Conservation (phyloP, 2,888 invertebrate species). For the Napeogenes sylphis region DNA sequence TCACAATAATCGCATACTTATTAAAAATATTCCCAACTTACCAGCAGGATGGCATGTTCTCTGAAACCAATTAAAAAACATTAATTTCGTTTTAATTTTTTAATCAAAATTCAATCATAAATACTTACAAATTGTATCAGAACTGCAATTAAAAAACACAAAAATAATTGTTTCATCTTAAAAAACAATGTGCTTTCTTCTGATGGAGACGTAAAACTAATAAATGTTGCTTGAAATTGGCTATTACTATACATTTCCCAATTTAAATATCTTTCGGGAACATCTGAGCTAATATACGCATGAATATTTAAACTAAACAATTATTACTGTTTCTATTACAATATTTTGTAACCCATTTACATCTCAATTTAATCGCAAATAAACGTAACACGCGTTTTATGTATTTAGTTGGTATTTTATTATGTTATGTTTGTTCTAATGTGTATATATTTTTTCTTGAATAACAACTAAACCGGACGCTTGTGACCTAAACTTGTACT, state of each 20-base stretch:
- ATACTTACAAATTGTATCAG: not conserved
- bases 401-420: not conserved
- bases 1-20: too few species aligned
- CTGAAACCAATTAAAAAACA: not conserved
- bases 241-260: not conserved
- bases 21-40: not conserved
- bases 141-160: not conserved
- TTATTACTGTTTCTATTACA: not conserved
- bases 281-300: constrained; percentile 22
- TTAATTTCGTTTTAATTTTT: not conserved
- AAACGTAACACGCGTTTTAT: not conserved
- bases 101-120: not conserved
- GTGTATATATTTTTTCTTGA: not conserved
- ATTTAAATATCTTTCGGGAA: not conserved
- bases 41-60: not conserved
- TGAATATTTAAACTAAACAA: not conserved
- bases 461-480: too few species aligned
- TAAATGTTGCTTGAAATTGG: not conserved
- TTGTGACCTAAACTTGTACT: too few species aligned
- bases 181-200: not conserved
- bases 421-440: not conserved
- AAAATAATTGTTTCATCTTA: not conserved
- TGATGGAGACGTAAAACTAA: not conserved
- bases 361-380: constrained; percentile 1
- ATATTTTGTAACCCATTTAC: constrained; percentile 4